phyloP scores from a whole-genome alignment of 30 jellyfish, hydroid and myxozoan genomes.

The Pseudorhiza aurosa region DNA sequence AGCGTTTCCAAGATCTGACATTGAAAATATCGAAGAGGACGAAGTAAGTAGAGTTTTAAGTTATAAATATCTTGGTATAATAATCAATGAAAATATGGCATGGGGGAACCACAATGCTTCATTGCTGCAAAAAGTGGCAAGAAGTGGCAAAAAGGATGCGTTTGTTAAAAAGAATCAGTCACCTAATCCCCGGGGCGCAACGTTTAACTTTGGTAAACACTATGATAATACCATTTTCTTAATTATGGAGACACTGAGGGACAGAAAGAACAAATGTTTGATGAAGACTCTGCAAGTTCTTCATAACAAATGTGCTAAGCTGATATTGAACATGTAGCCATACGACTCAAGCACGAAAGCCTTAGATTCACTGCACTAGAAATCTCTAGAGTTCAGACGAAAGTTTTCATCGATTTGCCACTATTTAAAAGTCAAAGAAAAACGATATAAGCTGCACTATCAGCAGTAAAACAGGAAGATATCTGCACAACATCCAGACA shows the following conservation, averaged over 20 bases:
- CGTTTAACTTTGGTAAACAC: slow-evolving; percentile 57
- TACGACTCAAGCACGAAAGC: slow-evolving; percentile 66
- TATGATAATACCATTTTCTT: slow-evolving; percentile 46
- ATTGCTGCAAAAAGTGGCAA: slow-evolving; percentile 74
- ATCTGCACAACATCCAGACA: slow-evolving; percentile 44
- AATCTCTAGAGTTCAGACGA: slow-evolving; percentile 39
- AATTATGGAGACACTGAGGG: slow-evolving; percentile 59
- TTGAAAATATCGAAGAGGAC: slow-evolving; percentile 49
- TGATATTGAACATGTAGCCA: slow-evolving; percentile 71
- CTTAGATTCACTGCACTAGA: slow-evolving; percentile 60
- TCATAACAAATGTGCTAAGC: slow-evolving; percentile 71
- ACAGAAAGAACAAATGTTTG: slow-evolving; percentile 19
- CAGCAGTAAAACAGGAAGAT: slow-evolving; percentile 60
- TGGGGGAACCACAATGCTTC: slow-evolving; percentile 78
- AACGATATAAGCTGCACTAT: slow-evolving; percentile 51
- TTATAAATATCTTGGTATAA: slow-evolving; percentile 23
- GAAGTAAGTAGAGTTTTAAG: slow-evolving; percentile 48
- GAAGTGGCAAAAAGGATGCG: slow-evolving; percentile 70
- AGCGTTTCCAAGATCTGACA: slow-evolving; percentile 68
- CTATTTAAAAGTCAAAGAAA: slow-evolving; percentile 44
- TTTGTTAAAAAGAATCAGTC: slow-evolving; percentile 48
- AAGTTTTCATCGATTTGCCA: slow-evolving; percentile 55
- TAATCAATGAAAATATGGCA: slow-evolving; percentile 64
- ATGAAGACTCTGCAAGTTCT: slow-evolving; percentile 51
- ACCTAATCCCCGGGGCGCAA: slow-evolving; percentile 61